Evolutionary conservation across 2,888 invertebrate genomes (phyloP), one percentile per base, ranked within the genome.

Genomic region (Eueremaeus valkanovi): DNA sequence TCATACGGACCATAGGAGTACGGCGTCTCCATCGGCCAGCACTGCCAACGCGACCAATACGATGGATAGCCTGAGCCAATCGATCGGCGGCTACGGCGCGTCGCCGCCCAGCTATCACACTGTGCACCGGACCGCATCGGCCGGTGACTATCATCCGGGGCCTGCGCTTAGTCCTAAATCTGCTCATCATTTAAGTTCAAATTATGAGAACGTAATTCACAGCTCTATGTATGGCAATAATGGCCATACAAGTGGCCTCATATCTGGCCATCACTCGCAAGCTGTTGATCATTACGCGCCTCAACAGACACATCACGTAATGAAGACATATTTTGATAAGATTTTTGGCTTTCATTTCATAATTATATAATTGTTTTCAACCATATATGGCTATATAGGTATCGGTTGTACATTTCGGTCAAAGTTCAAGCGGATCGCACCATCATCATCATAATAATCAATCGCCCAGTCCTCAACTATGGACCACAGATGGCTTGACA

Each of bases 241-340:
- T 63, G 63, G 63, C 6, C 63, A 63, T 33, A 63, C 5, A 31
- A 33, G 63, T 63, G 63, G 33, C 24, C 36, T 63, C 3, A 63
- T 63, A 33, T 24, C 27, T 49, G 70, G 75, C 27, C 75, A 75
- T 36, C 51, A 36, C 24, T 45, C 75, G 29, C 74, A 61, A 16
- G 68, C 73, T 29, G 75, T 75, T 31, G 75, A 70, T 27, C 75
- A 75, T n/a, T 75, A 75, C 45, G 75, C 75, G 13, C 45, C 72
- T 24, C 75, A 68, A 36, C 68, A 75, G 55, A 27, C 72, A 45
- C 72, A 72, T 72, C 72, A 63, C 13, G 63, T 63, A 63, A 68
- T n/a, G n/a, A n/a, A n/a, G n/a, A n/a, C n/a, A n/a, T n/a, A n/a
- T n/a, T n/a, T n/a, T n/a, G n/a, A n/a, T n/a, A n/a, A n/a, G n/a